phyloP scores from a whole-genome alignment of 2,113 vertebrate species.

The Marmota flaviventris region DNA sequence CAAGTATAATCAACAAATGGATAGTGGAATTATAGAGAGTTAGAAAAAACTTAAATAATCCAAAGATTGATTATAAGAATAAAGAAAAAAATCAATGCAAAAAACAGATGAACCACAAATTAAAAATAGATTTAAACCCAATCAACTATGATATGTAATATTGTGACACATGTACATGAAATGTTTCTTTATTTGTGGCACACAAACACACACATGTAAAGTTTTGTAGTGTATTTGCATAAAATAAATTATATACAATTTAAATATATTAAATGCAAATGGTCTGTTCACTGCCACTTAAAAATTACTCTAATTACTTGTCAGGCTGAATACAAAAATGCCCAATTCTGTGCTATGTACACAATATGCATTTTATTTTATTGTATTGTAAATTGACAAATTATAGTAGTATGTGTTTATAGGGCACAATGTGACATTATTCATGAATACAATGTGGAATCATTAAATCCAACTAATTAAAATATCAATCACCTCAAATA shows the following conservation, averaged over 20 bases:
- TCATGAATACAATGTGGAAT: neutral
- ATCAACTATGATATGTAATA: too few species aligned
- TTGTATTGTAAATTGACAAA: too few species aligned
- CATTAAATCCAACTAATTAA: neutral
- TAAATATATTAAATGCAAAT: neutral
- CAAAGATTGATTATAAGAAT: neutral
- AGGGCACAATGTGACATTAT: neutral
- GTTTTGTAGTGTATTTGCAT: neutral
- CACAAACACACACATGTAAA: neutral
- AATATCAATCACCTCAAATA: too few species aligned
- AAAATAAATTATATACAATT: neutral
- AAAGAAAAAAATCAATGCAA: neutral
- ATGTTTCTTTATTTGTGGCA: too few species aligned
- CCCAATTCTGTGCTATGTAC: neutral
- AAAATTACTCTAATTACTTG: too few species aligned
- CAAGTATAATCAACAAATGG: neutral
- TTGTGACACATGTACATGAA: neutral
- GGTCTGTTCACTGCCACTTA: neutral
- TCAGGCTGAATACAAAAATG: neutral
- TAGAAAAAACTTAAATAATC: neutral
- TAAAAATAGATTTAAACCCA: neutral
- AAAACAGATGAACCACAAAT: neutral
- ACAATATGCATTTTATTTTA: neutral
- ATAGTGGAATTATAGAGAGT: too few species aligned
- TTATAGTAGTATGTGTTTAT: too few species aligned